Base-by-base conservation (phyloP, 2,797 vertebrate species). In the Serranus cabrilla region DNA sequence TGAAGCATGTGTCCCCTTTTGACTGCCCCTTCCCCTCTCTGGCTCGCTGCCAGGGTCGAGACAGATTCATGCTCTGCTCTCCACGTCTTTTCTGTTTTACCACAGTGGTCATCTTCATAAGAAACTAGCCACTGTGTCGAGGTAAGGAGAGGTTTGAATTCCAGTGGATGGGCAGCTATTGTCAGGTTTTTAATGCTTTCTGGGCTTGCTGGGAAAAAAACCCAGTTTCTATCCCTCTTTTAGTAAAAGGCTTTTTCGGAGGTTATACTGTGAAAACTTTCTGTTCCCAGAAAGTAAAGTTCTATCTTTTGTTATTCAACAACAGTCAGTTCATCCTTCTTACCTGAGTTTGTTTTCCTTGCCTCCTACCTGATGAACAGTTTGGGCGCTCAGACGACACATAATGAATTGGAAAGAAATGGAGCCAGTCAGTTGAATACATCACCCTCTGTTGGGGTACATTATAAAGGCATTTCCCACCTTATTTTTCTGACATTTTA, bases 1-100 rank as follows among this genome's bases (percentile, higher is more conserved):
- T 80, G 67, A 75, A 87, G 66, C 87, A 65, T 68, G 51, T 80
- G 78, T 79, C 73, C 40, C 77, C 84, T 85, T 6, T 66, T 87
- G 79, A 83, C 80, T 71, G 66, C 49, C 42, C 37, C 40, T 64
- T 17, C 31, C 5, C n/a, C 54, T 20, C 25, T 60, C 27, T 72
- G 81, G 69, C 60, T 61, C 34, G 51, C 39, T 16, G 67, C 80
- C 84, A 69, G 31, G 18, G 59, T 34, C 50, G 46, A 56, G 75
- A 56, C 27, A 16, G 39, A 55, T 23, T 67, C 42, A 2, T 40
- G 39, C 42, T 61, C 43, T 18, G 42, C 59, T 62, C 37, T 50
- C 17, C 45, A 25, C 11, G 25, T 60, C 51, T 71, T 70, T 59
- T 63, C 62, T 74, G 31, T 27, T 61, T 34, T 31, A 60, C 61